Conservation (phyloP, 1,140 invertebrate genomes). For the Hesperophylax magnus region DNA sequence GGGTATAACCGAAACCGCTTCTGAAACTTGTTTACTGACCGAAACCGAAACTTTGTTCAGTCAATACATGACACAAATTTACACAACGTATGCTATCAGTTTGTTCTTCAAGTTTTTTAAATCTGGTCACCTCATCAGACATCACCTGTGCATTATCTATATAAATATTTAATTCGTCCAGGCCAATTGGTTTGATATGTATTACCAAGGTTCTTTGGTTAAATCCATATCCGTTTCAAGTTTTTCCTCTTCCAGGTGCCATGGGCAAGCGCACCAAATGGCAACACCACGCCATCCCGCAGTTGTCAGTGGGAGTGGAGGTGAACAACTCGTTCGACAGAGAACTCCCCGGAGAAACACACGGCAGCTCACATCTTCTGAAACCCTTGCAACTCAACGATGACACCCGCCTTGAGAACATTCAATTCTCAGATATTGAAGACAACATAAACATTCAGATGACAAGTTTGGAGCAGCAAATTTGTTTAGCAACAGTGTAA, state of each 20-base stretch:
- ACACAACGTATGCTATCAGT: too few species aligned
- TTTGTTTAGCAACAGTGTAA: slow-evolving; percentile 83
- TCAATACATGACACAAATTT: too few species aligned
- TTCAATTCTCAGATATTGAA: slow-evolving; percentile 78
- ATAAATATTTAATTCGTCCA: too few species aligned
- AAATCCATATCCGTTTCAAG: not conserved
- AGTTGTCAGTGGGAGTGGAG: slow-evolving; percentile 81
- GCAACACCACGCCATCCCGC: slow-evolving; percentile 86
- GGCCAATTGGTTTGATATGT: too few species aligned
- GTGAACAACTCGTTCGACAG: slow-evolving; percentile 66
- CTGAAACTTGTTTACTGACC: too few species aligned
- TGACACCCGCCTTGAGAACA: slow-evolving; percentile 85
- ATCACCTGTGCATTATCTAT: too few species aligned
- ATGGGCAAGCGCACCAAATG: slow-evolving; percentile 92
- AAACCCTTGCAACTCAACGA: slow-evolving; percentile 83
- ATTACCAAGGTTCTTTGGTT: too few species aligned
- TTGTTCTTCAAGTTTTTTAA: too few species aligned
- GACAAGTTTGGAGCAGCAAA: slow-evolving; percentile 82
- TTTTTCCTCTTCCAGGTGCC: slow-evolving; percentile 72
- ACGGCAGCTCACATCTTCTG: slow-evolving; percentile 69
- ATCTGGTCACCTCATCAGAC: too few species aligned
- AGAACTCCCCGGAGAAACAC: slow-evolving; percentile 65
- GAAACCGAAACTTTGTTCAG: too few species aligned
- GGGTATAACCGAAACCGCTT: too few species aligned
- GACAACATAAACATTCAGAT: slow-evolving; percentile 72